These are phyloP conservation scores for Strigamia maritima DNA, from an alignment of 2,888 invertebrate genomes.

Conservation along the genomic window DNA sequence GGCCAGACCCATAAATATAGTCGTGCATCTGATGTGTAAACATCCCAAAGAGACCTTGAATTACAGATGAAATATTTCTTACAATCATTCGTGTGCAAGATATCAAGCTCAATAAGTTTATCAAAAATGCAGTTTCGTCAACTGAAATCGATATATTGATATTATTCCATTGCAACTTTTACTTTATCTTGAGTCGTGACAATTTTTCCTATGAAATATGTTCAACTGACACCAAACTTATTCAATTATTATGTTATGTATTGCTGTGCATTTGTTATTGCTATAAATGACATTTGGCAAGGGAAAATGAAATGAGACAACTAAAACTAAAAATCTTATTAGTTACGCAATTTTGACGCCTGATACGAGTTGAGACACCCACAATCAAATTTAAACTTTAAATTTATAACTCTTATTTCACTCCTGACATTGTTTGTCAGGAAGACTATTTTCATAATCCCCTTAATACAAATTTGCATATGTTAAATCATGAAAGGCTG, in stretches of 20 bases:
- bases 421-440: too few relatives aligned
- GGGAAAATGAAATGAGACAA: neutral
- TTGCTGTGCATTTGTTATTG: neutral
- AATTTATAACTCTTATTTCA: neutral
- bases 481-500: too few relatives aligned
- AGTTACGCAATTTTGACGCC: too few relatives aligned
- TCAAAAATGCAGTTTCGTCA: neutral
- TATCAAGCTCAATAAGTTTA: slow-evolving; percentile 2
- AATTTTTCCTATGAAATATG: neutral
- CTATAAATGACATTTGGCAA: neutral
- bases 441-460: too few relatives aligned
- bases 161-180: neutral
- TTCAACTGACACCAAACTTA: neutral
- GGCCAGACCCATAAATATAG: slow-evolving; percentile 20
- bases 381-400: neutral
- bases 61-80: slow-evolving; percentile 22
- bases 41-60: slow-evolving; percentile 22
- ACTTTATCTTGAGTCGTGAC: neutral
- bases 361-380: neutral
- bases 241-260: neutral
- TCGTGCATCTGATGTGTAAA: slow-evolving; percentile 18
- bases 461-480: too few relatives aligned
- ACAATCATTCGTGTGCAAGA: neutral
- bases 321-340: too few relatives aligned
- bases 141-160: slow-evolving; percentile 7